Evolutionary conservation across 1,140 invertebrate species (phyloP).

Genomic region (Halyomorpha halys): DNA sequence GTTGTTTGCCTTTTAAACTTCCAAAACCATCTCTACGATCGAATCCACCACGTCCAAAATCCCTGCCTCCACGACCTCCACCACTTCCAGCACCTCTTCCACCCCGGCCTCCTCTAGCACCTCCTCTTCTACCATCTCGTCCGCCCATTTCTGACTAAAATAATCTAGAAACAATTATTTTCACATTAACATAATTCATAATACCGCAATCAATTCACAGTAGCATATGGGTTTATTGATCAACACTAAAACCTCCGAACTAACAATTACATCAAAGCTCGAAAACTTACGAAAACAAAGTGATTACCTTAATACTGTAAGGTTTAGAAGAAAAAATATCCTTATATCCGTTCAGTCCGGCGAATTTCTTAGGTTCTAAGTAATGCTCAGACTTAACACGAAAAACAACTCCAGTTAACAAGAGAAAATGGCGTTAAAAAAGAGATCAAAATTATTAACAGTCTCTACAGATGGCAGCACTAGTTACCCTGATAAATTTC

Average conservation of each 20-base stretch:
- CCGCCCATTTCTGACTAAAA: slow-evolving; percentile 6
- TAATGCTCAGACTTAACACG: background rate
- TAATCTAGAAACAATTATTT: background rate
- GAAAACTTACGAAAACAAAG: too few relatives aligned
- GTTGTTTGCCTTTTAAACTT: slow-evolving; percentile 39
- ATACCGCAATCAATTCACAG: too few relatives aligned
- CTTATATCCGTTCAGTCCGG: background rate
- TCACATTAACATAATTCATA: too few relatives aligned
- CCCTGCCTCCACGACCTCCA: slow-evolving; percentile 24
- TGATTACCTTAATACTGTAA: background rate
- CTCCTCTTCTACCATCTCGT: slow-evolving; percentile 8
- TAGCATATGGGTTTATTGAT: background rate
- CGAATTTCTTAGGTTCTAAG: background rate
- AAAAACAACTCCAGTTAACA: background rate
- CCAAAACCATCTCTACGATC: slow-evolving; percentile 25
- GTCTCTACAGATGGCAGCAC: slow-evolving; percentile 4
- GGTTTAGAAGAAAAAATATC: background rate
- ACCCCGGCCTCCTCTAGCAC: slow-evolving; percentile 22
- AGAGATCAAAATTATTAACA: background rate
- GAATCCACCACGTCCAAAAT: slow-evolving; percentile 30
- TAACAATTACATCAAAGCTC: too few relatives aligned
- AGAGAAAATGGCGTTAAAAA: background rate
- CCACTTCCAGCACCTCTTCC: slow-evolving; percentile 23
- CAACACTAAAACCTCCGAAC: background rate
- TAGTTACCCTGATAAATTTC: background rate